These are phyloP conservation scores for Trimorus sp. DNA, from an alignment of 2,888 invertebrate genomes.

Conservation along the genomic window DNA sequence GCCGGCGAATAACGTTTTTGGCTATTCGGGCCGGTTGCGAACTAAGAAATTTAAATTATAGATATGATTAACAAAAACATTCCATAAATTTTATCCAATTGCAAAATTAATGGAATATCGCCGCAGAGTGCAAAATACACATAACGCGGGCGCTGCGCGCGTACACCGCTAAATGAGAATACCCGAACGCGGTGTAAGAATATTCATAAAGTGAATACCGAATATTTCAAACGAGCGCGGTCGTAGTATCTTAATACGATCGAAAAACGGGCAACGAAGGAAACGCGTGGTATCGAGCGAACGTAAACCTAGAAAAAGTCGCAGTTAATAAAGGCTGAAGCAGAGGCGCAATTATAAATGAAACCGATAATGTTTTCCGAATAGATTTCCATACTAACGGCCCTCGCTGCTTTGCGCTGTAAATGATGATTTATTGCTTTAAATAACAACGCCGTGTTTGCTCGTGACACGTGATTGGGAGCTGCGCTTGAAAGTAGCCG, in stretches of 20 bases:
- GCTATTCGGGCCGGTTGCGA: constrained; percentile 6
- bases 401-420: constrained; percentile 4
- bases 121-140: constrained; percentile 36
- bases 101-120: constrained; percentile 46
- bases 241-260: constrained; percentile 4
- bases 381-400: constrained; percentile 41
- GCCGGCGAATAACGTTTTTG: neutral
- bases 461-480: constrained; percentile 33
- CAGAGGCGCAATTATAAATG: neutral
- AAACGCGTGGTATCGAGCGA: neutral
- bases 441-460: constrained; percentile 38
- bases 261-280: too few species aligned
- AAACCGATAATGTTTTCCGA: constrained; percentile 27
- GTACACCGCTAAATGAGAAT: constrained; percentile 29
- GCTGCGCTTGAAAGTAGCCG: constrained; percentile 27
- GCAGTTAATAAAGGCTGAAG: neutral
- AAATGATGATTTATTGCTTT: constrained; percentile 51
- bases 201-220: constrained; percentile 58
- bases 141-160: constrained; percentile 1
- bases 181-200: constrained; percentile 46
- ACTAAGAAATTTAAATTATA: constrained; percentile 25
- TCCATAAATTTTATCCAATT: constrained; percentile 43
- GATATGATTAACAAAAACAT: constrained; percentile 40
- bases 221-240: constrained; percentile 35
- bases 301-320: neutral